A percentile compares a stretch with the other conserved stretches of the same genome.
These are phyloP conservation scores for Gobius niger DNA, from an alignment of 2,113 vertebrate species.

Conservation along the genomic window DNA sequence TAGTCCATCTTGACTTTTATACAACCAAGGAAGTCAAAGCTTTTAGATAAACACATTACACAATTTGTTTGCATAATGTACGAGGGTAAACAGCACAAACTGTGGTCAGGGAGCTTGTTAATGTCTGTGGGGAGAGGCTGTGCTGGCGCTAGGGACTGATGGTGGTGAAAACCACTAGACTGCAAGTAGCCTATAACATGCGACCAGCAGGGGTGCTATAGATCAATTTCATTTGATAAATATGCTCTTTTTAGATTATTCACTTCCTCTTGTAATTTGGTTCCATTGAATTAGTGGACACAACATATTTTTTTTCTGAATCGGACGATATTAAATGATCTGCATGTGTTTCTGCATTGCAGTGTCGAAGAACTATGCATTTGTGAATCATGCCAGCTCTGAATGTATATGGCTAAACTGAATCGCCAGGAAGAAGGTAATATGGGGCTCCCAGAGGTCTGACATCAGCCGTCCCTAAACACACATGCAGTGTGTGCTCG, in stretches of 20 bases:
- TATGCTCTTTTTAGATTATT: background rate
- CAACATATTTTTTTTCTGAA: background rate
- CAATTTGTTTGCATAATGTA: conserved; percentile 67
- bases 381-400: conserved; percentile 36
- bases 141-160: conserved; percentile 34
- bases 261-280: background rate
- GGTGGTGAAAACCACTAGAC: conserved; percentile 29
- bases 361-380: conserved; percentile 34
- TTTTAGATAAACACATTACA: conserved; percentile 66
- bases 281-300: background rate
- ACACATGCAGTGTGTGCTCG: conserved; percentile 67
- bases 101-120: conserved; percentile 64
- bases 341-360: conserved; percentile 16
- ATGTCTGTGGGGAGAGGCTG: conserved; percentile 56
- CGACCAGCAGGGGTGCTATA: conserved; percentile 45
- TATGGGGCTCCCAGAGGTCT: conserved; percentile 50
- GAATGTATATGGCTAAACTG: conserved; percentile 53
- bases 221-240: conserved; percentile 21
- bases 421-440: conserved; percentile 61
- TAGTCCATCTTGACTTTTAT: conserved; percentile 59
- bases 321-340: background rate
- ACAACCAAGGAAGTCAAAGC: conserved; percentile 44
- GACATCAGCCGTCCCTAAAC: conserved; percentile 59
- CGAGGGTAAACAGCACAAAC: conserved; percentile 69
- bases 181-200: conserved; percentile 25